These are phyloP conservation scores for Drosophila colorata DNA, from an alignment of 2,888 invertebrate genomes.

Conservation along the genomic window DNA sequence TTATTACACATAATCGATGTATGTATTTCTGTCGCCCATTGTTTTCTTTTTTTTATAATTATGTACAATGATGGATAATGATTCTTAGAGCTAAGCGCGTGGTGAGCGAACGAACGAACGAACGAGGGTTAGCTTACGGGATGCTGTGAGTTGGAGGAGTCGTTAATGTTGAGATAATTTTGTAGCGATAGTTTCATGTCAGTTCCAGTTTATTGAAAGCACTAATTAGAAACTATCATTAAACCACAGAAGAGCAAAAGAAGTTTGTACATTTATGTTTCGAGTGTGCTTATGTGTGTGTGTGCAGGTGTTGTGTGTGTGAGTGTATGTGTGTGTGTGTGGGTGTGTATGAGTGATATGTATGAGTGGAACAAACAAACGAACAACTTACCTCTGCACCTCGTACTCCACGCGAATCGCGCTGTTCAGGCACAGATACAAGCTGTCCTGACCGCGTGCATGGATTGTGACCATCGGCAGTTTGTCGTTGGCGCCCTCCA, in stretches of 20 bases:
- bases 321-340: background rate
- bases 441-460: slow-evolving; percentile 87
- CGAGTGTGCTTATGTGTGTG: background rate
- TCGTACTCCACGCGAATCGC: slow-evolving; percentile 89
- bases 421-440: slow-evolving; percentile 89
- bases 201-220: slow-evolving; percentile 73
- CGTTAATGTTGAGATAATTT: slow-evolving; percentile 54
- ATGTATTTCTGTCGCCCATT: slow-evolving; percentile 21
- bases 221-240: slow-evolving; percentile 73
- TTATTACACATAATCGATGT: slow-evolving; percentile 25
- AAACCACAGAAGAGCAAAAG: slow-evolving; percentile 51
- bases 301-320: background rate
- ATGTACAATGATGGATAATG: slow-evolving; percentile 60
- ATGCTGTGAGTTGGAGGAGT: slow-evolving; percentile 56
- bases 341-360: slow-evolving; percentile 12
- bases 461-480: slow-evolving; percentile 88
- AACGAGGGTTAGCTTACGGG: slow-evolving; percentile 65
- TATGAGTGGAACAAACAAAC: slow-evolving; percentile 3
- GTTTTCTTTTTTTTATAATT: slow-evolving; percentile 9
- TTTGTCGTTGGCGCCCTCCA: slow-evolving; percentile 83
- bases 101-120: slow-evolving; percentile 40
- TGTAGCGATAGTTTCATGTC: slow-evolving; percentile 67
- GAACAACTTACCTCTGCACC: slow-evolving; percentile 84
- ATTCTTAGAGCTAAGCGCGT: slow-evolving; percentile 39
- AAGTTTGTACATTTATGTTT: slow-evolving; percentile 13